A percentile compares a stretch with the other conserved stretches of the same genome.
These are phyloP conservation scores for Odobenus rosmarus DNA, from an alignment of 2,113 vertebrate genomes.

Conservation along the genomic window DNA sequence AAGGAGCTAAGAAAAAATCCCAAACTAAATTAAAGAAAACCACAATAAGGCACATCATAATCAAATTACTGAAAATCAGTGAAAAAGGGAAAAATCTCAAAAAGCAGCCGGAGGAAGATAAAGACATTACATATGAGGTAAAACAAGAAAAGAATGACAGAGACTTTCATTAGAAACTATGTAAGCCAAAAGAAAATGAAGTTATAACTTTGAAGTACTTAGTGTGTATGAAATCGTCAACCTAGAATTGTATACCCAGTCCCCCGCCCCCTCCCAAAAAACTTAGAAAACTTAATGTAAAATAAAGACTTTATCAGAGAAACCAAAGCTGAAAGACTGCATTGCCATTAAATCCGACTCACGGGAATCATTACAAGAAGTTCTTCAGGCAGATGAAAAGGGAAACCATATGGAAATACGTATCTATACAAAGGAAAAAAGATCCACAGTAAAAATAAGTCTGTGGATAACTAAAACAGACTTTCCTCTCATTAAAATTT, in stretches of 20 bases:
- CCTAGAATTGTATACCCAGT: neutral
- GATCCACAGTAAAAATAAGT: neutral
- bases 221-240: neutral
- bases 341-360: neutral
- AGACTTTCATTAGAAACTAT: neutral
- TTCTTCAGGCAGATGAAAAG: neutral
- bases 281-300: neutral
- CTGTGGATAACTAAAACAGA: neutral
- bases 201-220: neutral
- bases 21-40: constrained; percentile 36
- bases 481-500: neutral
- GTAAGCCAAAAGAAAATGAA: neutral
- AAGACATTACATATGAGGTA: neutral
- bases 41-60: neutral
- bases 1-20: neutral
- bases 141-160: neutral
- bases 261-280: neutral
- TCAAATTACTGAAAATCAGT: neutral
- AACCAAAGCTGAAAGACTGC: neutral
- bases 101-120: neutral
- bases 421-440: neutral
- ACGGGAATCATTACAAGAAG: neutral
- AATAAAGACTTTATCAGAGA: neutral
- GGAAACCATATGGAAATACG: neutral
- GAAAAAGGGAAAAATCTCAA: neutral